Base-by-base conservation (phyloP, 2,797 vertebrate genomes). In the Dromococcyx pavoninus region DNA sequence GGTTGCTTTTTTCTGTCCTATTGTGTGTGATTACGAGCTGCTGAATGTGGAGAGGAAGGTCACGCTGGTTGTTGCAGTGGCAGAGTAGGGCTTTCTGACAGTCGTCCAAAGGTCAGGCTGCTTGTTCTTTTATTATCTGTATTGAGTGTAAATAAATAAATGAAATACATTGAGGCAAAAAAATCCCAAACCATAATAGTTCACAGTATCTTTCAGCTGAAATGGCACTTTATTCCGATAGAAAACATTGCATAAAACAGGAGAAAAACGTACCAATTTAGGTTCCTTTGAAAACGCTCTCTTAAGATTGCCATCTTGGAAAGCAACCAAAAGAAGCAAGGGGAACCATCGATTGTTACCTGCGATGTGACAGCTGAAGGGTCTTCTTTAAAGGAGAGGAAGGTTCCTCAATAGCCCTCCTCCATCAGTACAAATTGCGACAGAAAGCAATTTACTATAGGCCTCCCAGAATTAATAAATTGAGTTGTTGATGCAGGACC, bases 271-370 rank as follows among this genome's bases (percentile, higher is more conserved):
- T 50, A 74, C 18, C 44, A 71, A 35, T 92, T 71, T 88, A 81
- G 53, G 62, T 91, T 91, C 88, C 94, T 97, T 97, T 91, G 92
- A 93, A 95, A 94, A 95, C 33, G 58, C 50, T 77, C 33, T 28
- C 61, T 93, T 95, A 78, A 82, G 54, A 61, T 79, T 89, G 51
- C 80, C 82, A 94, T 76, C 54, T 80, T 91, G 64, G 85, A 81
- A 92, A 91, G 74, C 92, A 94, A 53, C 85, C 95, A 96, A 94
- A 95, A 96, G 81, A 84, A 92, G 37, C 86, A 86, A 91, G 51
- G 71, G 80, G 57, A 88, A 50, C 60, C 82, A 84, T 74, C 95
- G 95, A 94, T 95, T 96, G 94, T 93, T 93, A 79, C 53, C 78
- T 78, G 90, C 2, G 11, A 86, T 67, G 75, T 95, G 95, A 93